Conservation (phyloP, 2,113 vertebrate genomes). For the Sinocyclocheilus rhinocerous region DNA sequence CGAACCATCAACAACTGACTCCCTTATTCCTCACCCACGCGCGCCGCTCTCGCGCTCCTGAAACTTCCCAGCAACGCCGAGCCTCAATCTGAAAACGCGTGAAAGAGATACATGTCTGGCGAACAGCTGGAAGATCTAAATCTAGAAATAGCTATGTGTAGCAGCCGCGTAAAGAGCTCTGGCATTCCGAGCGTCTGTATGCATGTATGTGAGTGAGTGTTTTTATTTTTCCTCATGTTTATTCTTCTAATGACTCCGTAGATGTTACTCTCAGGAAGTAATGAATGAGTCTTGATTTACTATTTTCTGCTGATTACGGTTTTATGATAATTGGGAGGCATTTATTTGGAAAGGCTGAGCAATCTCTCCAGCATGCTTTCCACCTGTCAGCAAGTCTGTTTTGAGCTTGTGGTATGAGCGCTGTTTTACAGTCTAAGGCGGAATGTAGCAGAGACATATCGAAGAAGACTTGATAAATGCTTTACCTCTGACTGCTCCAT, state of each 20-base stretch:
- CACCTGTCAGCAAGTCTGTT: constrained; percentile 68
- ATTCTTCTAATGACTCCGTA: background rate
- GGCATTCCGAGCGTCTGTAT: constrained; percentile 40
- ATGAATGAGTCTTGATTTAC: background rate
- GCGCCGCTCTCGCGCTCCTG: constrained; percentile 53
- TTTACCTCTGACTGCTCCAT: constrained; percentile 81
- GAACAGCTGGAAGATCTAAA: constrained; percentile 88
- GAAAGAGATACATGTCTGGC: constrained; percentile 74
- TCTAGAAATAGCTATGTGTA: constrained; percentile 77
- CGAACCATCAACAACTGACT: constrained; percentile 74
- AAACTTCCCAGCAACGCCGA: constrained; percentile 84
- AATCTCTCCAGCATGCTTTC: constrained; percentile 58
- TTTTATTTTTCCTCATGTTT: background rate
- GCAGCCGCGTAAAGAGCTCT: constrained; percentile 52
- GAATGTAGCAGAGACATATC: constrained; percentile 88
- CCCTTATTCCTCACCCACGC: constrained; percentile 38
- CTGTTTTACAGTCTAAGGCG: constrained; percentile 80
- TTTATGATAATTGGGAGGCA: constrained; percentile 46
- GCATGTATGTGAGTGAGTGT: background rate
- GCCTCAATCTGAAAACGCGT: constrained; percentile 74
- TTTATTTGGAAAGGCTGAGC: constrained; percentile 55
- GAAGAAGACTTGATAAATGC: constrained; percentile 88
- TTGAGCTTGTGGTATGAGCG: constrained; percentile 74
- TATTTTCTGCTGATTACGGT: constrained; percentile 22
- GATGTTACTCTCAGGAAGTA: background rate